Evolutionary conservation across 2,797 vertebrate genomes (phyloP).

Genomic region (Clamator glandarius): DNA sequence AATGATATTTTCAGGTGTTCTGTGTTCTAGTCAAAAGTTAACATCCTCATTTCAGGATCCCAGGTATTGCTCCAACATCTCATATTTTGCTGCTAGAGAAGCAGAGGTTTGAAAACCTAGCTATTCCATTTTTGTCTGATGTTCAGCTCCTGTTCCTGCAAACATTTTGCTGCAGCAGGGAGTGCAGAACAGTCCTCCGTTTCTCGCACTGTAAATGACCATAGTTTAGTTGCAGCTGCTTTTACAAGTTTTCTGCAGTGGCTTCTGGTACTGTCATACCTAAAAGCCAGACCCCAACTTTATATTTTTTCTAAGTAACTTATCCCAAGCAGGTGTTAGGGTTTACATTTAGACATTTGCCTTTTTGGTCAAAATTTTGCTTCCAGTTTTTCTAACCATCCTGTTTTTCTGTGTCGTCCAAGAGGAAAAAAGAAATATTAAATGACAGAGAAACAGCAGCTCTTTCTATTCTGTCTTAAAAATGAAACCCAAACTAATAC

Average conservation of each 20-base stretch:
- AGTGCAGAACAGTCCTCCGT: not conserved
- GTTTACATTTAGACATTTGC: not conserved
- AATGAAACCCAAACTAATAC: constrained; percentile 6
- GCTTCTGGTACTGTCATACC: not conserved
- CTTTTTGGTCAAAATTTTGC: constrained; percentile 3
- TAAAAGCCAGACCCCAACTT: not conserved
- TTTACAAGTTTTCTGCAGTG: not conserved
- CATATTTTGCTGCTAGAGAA: not conserved
- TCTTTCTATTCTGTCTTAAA: constrained; percentile 34
- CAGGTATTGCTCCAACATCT: not conserved
- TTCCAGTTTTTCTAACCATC: not conserved
- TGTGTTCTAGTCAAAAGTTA: not conserved
- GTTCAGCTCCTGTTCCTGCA: not conserved
- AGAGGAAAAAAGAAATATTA: constrained; percentile 17
- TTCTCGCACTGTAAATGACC: not conserved
- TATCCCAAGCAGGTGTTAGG: not conserved
- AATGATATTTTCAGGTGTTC: not conserved
- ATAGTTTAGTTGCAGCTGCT: not conserved
- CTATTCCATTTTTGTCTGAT: not conserved
- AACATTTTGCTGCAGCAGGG: not conserved
- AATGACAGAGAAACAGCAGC: constrained; percentile 48
- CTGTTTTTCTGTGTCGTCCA: constrained; percentile 33
- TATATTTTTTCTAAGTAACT: not conserved
- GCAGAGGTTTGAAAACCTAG: not conserved
- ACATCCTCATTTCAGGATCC: not conserved